Conservation (phyloP, 2,113 vertebrate genomes). For the Brachirus orientalis region DNA sequence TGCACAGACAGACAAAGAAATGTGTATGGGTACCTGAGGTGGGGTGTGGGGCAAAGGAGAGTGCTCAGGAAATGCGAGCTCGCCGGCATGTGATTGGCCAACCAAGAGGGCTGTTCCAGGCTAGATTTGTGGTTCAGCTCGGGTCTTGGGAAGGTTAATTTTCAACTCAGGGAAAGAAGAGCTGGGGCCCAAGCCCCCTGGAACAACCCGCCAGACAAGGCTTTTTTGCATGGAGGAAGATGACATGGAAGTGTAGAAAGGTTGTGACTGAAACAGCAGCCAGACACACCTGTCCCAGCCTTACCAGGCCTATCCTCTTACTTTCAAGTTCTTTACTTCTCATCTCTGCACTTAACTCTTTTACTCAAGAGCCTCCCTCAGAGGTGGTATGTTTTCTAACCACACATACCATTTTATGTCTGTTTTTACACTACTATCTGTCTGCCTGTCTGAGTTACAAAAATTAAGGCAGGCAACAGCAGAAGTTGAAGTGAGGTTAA, state of each 20-base stretch:
- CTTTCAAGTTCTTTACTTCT: slow-evolving; percentile 16
- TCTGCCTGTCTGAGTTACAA: slow-evolving; percentile 22
- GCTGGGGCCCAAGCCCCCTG: slow-evolving; percentile 16
- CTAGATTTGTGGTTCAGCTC: slow-evolving; percentile 47
- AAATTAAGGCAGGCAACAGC: slow-evolving; percentile 1
- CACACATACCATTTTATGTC: slow-evolving; percentile 4
- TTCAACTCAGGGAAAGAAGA: slow-evolving; percentile 49
- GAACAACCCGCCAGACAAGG: slow-evolving; percentile 13
- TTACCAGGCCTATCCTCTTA: slow-evolving; percentile 1
- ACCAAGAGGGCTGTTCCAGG: slow-evolving; percentile 58
- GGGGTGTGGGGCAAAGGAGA: slow-evolving; percentile 9
- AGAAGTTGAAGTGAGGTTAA: slow-evolving; percentile 45
- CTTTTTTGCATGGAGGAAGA: slow-evolving; percentile 17
- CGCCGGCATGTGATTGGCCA: slow-evolving; percentile 55
- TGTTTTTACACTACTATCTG: slow-evolving; percentile 13
- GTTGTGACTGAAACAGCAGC: slow-evolving; percentile 24
- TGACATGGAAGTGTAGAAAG: background rate
- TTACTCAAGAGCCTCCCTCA: background rate
- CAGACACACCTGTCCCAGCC: background rate
- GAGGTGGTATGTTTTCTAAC: slow-evolving; percentile 23
- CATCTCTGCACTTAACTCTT: background rate
- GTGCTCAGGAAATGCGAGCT: slow-evolving; percentile 34
- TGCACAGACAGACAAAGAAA: slow-evolving; percentile 41
- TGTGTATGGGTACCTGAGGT: slow-evolving; percentile 32
- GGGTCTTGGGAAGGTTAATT: slow-evolving; percentile 62